Evolutionary conservation across 2,888 invertebrate species (phyloP), one percentile per base, ranked within the genome.

Genomic region (Bruchidius siliquastri): DNA sequence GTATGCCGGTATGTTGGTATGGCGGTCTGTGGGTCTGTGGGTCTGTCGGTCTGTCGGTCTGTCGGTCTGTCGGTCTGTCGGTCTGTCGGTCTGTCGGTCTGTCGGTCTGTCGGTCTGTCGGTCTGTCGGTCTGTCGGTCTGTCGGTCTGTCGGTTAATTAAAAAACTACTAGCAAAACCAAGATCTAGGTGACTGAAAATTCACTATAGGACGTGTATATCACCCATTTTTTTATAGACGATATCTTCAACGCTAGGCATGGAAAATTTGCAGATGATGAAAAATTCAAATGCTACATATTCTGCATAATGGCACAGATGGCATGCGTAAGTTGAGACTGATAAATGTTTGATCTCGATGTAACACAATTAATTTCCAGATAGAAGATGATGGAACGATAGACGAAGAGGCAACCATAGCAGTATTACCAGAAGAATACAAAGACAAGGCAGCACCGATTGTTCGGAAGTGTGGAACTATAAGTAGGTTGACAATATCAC

Each of bases 341-440:
- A n/a, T n/a, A n/a, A n/a, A n/a, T n/a, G n/a, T n/a, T 67, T 67
- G 0, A 49, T 49, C 18, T 49, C 6, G 18, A 49, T 49, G 18
- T 68, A 68, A 68, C 68, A 68, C 68, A 21, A 68, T 68, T 21
- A 18, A 18, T 68, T 77, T 81, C 72, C 75, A 87, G 87, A 84
- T 85, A 77, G 82, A 82, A 49, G 87, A 87, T 21, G 86, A 87
- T 70, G 87, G 87, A 2, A 80, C 81, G 8, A 79, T 87, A 30
- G 86, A 87, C 73, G 82, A 82, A 22, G 87, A 87, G 69, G 84
- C 86, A 1, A 82, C 85, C 2, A 77, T 85, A 70, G 85, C 85
- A 0, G 79, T 87, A 70, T 68, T 87, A 10, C 87, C 87, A 6
- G 83, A 84, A 32, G 85, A 86, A 70, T 77, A 82, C 68, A 79